Evolutionary conservation across 2,888 invertebrate genomes (phyloP).

Genomic region (Dryobotodes eremita): DNA sequence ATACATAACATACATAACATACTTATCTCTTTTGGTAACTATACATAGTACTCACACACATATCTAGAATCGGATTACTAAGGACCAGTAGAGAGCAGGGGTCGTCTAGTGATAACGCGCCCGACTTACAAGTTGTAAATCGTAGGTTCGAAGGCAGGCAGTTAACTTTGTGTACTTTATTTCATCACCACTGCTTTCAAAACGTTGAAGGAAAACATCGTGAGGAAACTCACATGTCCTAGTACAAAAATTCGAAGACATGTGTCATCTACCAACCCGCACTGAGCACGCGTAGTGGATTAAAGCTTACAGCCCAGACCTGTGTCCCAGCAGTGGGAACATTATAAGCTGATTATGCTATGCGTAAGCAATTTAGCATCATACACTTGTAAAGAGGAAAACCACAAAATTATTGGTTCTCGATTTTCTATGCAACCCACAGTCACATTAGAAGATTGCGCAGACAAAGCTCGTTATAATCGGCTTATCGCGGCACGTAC

Average conservation of each 20-base stretch:
- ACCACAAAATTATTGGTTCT: background rate
- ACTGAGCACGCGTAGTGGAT: too few species aligned
- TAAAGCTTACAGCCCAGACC: background rate
- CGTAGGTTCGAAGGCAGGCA: background rate
- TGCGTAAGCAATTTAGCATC: background rate
- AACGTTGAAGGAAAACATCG: too few species aligned
- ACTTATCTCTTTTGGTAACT: too few species aligned
- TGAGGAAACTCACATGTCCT: background rate
- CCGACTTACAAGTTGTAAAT: background rate
- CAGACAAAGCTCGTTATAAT: constrained; percentile 20
- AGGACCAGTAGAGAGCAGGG: background rate
- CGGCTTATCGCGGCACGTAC: constrained; percentile 11
- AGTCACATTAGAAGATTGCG: background rate
- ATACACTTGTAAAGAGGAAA: background rate
- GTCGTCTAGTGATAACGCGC: background rate
- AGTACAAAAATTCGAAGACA: background rate
- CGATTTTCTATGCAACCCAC: background rate
- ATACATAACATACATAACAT: too few species aligned
- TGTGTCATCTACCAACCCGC: background rate
- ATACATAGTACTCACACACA: too few species aligned
- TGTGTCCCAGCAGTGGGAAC: background rate
- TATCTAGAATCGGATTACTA: background rate
- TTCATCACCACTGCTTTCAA: background rate
- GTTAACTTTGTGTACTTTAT: background rate
- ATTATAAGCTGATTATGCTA: background rate